A percentile compares a stretch with the other conserved stretches of the same genome.
Conservation (phyloP, 2,888 invertebrate species). For the Pterostichus niger region DNA sequence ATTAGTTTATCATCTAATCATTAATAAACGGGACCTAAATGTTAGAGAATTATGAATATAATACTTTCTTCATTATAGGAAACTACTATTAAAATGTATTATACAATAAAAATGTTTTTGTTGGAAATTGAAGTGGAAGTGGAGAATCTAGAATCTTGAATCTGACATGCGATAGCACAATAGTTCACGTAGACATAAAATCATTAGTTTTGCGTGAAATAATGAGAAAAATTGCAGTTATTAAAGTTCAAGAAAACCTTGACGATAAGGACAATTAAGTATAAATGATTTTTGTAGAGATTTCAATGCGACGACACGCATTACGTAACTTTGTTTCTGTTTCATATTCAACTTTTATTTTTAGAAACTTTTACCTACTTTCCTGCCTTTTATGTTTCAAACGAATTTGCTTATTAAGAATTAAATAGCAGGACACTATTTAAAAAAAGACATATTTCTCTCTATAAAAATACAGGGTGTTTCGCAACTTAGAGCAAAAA, state of each 20-base stretch:
- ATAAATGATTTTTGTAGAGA: constrained; percentile 48
- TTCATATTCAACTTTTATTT: constrained; percentile 24
- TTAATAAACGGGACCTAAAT: too few species aligned
- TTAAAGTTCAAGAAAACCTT: constrained; percentile 56
- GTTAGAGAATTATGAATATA: too few species aligned
- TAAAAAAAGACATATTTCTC: too few species aligned
- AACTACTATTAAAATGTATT: too few species aligned
- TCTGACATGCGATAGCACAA: constrained; percentile 45
- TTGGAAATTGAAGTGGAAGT: too few species aligned
- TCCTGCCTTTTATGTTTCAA: neutral
- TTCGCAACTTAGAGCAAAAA: too few species aligned
- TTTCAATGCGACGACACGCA: constrained; percentile 37
- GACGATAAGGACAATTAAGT: constrained; percentile 50
- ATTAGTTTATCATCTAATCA: too few species aligned
- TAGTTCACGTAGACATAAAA: constrained; percentile 61
- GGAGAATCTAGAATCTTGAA: too few species aligned
- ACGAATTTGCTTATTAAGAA: neutral
- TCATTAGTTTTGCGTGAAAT: constrained; percentile 59
- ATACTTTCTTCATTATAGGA: too few species aligned
- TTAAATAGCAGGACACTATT: too few species aligned
- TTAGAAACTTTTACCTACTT: constrained; percentile 39
- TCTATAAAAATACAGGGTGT: too few species aligned
- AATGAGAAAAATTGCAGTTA: constrained; percentile 48
- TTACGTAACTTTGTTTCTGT: constrained; percentile 7
- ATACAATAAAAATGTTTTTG: too few species aligned